A percentile compares a stretch with the other conserved stretches of the same genome.
phyloP scores from a whole-genome alignment of 2,888 invertebrate species.

The Danaus chrysippus region DNA sequence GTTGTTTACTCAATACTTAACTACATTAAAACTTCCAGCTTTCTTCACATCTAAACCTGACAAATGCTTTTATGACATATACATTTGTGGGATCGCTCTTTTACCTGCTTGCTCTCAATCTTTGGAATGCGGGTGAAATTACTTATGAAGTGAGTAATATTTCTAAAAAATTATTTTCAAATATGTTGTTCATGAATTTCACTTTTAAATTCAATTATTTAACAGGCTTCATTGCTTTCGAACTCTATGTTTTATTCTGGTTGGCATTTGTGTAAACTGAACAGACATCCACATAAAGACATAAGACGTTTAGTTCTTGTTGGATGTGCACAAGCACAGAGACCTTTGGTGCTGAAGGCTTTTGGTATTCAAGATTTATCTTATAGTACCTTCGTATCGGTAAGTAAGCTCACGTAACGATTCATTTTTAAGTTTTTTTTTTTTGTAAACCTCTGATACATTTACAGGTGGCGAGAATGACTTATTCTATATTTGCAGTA shows the following conservation, averaged over 20 bases:
- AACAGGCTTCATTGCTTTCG: constrained; percentile 61
- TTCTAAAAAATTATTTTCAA: constrained; percentile 9
- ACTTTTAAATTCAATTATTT: constrained; percentile 7
- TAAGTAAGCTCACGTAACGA: constrained; percentile 37
- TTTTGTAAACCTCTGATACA: too few relatives aligned
- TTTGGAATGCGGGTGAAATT: constrained; percentile 70
- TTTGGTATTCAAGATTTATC: constrained; percentile 70
- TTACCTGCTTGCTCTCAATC: constrained; percentile 57
- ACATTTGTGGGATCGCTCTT: constrained; percentile 66
- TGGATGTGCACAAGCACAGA: constrained; percentile 67
- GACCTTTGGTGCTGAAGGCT: constrained; percentile 67
- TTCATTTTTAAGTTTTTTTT: too few relatives aligned
- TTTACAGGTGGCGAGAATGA: too few relatives aligned
- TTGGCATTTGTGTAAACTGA: constrained; percentile 55
- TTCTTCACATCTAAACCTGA: constrained; percentile 58
- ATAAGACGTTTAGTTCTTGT: constrained; percentile 58
- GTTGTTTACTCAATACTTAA: constrained; percentile 22
- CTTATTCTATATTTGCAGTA: too few relatives aligned
- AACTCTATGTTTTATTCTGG: constrained; percentile 63
- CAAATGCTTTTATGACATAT: constrained; percentile 69
- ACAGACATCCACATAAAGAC: constrained; percentile 45
- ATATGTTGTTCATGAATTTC: constrained; percentile 1
- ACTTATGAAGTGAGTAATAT: constrained; percentile 55
- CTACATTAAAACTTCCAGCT: constrained; percentile 45
- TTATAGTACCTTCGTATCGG: constrained; percentile 66